phyloP scores from a whole-genome alignment of 2,113 vertebrate genomes.

The Phalacrocorax pelagicus region DNA sequence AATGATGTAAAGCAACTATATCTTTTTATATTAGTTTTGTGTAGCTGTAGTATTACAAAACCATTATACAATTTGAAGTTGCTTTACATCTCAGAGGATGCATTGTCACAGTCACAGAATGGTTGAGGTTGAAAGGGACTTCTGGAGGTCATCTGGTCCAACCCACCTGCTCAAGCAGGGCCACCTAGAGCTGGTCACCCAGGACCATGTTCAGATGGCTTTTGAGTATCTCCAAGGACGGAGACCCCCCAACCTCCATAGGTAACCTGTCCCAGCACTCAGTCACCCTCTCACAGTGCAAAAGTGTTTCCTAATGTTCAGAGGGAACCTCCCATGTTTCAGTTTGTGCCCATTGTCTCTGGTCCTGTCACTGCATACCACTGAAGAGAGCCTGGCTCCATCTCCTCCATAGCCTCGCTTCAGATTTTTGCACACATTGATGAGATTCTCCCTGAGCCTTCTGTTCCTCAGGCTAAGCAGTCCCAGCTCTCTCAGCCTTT shows the following conservation, averaged over 20 bases:
- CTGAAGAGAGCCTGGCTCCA: background rate
- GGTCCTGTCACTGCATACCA: background rate
- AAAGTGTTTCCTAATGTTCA: background rate
- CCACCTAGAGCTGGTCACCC: background rate
- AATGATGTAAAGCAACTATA: rapidly evolving
- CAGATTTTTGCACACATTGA: background rate
- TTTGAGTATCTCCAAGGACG: background rate
- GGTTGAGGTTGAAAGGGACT: background rate
- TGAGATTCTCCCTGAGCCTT: background rate
- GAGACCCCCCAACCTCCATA: background rate
- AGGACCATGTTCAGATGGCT: background rate
- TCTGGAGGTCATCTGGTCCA: background rate
- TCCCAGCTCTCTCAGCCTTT: background rate
- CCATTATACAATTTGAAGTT: too few species aligned
- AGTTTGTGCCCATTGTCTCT: background rate
- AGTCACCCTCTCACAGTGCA: background rate
- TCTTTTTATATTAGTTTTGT: background rate
- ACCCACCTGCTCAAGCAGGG: background rate
- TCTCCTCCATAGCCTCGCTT: background rate
- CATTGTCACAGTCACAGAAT: too few species aligned
- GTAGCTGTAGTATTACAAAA: background rate
- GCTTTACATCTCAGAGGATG: background rate
- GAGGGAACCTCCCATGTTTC: background rate
- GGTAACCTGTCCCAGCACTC: background rate
- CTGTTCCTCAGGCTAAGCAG: background rate